Percentiles rank a stretch among this genome's conserved stretches.
Evolutionary conservation across 1,140 invertebrate genomes (phyloP).

Genomic region (Lutraria rhynchaena): DNA sequence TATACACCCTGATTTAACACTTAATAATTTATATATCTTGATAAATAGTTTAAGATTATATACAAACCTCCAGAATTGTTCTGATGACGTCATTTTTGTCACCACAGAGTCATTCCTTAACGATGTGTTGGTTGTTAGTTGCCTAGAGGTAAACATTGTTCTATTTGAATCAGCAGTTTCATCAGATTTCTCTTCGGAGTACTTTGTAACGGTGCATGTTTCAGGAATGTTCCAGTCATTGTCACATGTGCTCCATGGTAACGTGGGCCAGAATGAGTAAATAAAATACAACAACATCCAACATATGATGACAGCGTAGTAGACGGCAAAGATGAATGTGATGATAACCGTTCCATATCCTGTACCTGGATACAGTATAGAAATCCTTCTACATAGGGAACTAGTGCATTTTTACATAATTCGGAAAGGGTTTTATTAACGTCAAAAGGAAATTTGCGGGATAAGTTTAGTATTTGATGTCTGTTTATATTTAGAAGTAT

Average conservation of each 20-base stretch:
- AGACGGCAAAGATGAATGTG: slow-evolving; percentile 84
- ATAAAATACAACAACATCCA: slow-evolving; percentile 96
- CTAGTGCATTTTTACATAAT: too few relatives aligned
- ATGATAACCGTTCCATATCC: slow-evolving; percentile 65
- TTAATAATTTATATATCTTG: too few relatives aligned
- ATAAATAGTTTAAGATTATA: too few relatives aligned
- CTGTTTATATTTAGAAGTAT: too few relatives aligned
- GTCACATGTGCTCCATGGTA: slow-evolving; percentile 88
- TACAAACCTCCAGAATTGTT: slow-evolving; percentile 46
- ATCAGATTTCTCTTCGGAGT: background rate
- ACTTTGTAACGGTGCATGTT: background rate
- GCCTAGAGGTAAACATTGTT: background rate
- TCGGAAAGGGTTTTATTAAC: too few relatives aligned
- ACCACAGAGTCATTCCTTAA: background rate
- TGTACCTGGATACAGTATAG: slow-evolving; percentile 48
- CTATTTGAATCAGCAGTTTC: background rate
- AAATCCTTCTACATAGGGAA: too few relatives aligned
- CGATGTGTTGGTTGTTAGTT: background rate
- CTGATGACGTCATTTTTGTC: slow-evolving; percentile 14
- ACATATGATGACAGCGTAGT: slow-evolving; percentile 98
- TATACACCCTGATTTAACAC: too few relatives aligned
- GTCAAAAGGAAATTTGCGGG: too few relatives aligned
- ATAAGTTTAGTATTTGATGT: too few relatives aligned
- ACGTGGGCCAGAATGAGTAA: slow-evolving; percentile 80
- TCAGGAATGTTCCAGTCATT: slow-evolving; percentile 57